phyloP scores from a whole-genome alignment of 2,888 invertebrate genomes.

The Gymnoscelis rufifasciata region DNA sequence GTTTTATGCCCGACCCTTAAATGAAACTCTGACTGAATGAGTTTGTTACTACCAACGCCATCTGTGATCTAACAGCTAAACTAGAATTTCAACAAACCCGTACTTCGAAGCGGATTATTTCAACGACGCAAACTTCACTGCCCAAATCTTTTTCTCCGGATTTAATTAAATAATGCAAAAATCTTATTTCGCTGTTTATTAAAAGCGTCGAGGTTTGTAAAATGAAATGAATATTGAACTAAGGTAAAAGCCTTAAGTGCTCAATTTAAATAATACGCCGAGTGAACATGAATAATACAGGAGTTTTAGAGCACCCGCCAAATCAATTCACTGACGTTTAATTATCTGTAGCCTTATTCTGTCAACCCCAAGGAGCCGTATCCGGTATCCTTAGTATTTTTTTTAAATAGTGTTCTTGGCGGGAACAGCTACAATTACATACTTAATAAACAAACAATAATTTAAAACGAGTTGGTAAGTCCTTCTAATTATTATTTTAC shows the following conservation, averaged over 20 bases:
- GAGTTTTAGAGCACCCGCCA: constrained; percentile 38
- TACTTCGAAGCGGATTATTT: not conserved
- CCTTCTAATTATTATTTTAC: no score
- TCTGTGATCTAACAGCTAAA: not conserved
- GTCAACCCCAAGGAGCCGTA: no score
- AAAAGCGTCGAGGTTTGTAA: constrained; percentile 29
- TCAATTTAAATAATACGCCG: constrained; percentile 55
- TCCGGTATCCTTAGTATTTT: no score
- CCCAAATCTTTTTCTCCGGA: not conserved
- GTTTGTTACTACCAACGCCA: not conserved
- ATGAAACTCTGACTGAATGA: not conserved
- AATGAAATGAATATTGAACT: constrained; percentile 49
- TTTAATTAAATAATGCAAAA: constrained; percentile 2
- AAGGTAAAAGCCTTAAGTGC: constrained; percentile 43
- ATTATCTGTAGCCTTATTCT: no score
- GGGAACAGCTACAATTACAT: no score
- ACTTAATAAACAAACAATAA: no score
- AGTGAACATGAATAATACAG: constrained; percentile 52
- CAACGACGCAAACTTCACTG: not conserved
- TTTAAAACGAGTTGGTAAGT: no score
- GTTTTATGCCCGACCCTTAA: no score
- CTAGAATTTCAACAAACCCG: not conserved
- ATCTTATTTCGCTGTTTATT: constrained; percentile 7
- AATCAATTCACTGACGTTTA: constrained; percentile 38
- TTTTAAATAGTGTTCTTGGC: not conserved